These are phyloP conservation scores for Yponomeuta malinellus DNA, from an alignment of 2,888 invertebrate genomes.

Conservation along the genomic window DNA sequence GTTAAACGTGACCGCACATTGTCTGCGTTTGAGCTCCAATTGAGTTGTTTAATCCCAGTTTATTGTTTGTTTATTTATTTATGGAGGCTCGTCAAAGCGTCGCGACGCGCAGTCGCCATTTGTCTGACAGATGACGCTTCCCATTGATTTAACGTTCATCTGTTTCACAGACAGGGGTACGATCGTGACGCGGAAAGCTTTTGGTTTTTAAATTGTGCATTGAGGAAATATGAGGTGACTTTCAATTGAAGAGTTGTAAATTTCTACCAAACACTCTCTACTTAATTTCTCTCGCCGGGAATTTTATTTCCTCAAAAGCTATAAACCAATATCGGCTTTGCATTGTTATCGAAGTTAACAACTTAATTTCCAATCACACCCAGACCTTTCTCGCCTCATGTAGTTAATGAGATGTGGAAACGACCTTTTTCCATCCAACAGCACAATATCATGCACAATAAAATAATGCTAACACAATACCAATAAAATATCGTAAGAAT, in stretches of 20 bases:
- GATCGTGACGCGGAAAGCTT: neutral
- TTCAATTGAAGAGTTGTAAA: neutral
- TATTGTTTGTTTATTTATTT: slow-evolving; percentile 71
- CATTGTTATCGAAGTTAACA: slow-evolving; percentile 25
- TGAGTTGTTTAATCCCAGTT: slow-evolving; percentile 69
- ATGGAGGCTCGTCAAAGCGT: slow-evolving; percentile 32
- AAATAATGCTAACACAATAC: slow-evolving; percentile 63
- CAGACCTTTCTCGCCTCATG: slow-evolving; percentile 4
- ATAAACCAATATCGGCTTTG: slow-evolving; percentile 13
- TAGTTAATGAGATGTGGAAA: slow-evolving; percentile 8
- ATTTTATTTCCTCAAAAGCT: slow-evolving; percentile 10
- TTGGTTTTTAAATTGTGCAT: neutral
- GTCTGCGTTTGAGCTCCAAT: slow-evolving; percentile 61
- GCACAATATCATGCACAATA: slow-evolving; percentile 66
- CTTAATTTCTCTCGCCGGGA: slow-evolving; percentile 10
- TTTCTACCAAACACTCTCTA: neutral
- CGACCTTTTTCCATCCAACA: slow-evolving; percentile 39
- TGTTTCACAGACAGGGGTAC: neutral
- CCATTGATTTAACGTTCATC: neutral
- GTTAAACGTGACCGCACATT: slow-evolving; percentile 71
- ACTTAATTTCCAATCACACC: slow-evolving; percentile 35
- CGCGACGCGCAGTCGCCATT: slow-evolving; percentile 19
- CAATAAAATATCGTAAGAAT: slow-evolving; percentile 43
- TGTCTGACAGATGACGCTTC: slow-evolving; percentile 9
- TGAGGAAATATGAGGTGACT: neutral